Evolutionary conservation across 2,797 vertebrate genomes (phyloP), one percentile per base, ranked within the genome.

Genomic region (Danio jaintianensis): DNA sequence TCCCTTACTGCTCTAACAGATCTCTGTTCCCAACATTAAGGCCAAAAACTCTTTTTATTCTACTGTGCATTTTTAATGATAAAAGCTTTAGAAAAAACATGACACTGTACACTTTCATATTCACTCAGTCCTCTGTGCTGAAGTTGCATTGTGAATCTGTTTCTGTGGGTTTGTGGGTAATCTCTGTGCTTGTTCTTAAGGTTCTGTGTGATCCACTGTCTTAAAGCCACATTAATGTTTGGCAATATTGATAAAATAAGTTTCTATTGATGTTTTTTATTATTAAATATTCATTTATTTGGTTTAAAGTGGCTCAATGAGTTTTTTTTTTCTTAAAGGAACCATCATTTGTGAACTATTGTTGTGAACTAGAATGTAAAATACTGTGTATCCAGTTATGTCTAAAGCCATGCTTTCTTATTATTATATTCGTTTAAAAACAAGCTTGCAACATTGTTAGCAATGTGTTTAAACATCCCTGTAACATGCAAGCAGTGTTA

Each of bases 11-110:
- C 73, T 64, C 36, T 40, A 4, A 40, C 40, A 45, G 13, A 64
- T 53, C 36, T 75, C n/a, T 63, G 38, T 43, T 43, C 13, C 9
- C 8, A 55, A 15, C 50, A n/a, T 45, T 76, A 55, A 56, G 20
- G 50, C 48, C 50, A n/a, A 8, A 53, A 18, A 53, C 36, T 9
- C 16, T 53, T 64, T 76, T 53, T 55, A 64, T 52, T 22, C 38
- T 55, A 18, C 18, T 42, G 50, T 75, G n/a, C 36, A 53, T 66
- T 64, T 76, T 55, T 66, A 6, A 55, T 66, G 7, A 43, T 13
- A 0, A 12, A 38, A 76, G 36, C 48, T 43, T 75, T 22, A 53
- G 45, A 63, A 73, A 75, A 45, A 29, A 29, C 20, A 66, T 13
- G 12, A 64, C 18, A 16, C 61, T 75, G 4, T 42, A 22, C n/a